Evolutionary conservation across 23 tunicate species (phyloP).

Genomic region (Ciona savignyi): DNA sequence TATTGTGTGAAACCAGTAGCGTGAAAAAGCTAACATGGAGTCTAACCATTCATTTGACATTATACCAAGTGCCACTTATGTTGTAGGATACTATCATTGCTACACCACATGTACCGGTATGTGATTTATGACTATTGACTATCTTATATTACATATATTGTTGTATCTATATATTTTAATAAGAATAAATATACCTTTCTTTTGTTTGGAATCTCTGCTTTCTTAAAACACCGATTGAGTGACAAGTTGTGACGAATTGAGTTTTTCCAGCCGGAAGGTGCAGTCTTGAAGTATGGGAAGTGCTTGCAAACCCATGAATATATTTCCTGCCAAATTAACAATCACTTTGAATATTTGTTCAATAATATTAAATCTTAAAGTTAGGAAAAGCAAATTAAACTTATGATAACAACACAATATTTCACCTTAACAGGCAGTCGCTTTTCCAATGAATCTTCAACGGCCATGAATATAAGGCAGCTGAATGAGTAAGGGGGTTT

Average conservation of each 20-base stretch:
- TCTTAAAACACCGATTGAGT: slow-evolving; percentile 74
- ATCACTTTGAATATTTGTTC: too few species aligned
- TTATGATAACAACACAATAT: too few species aligned
- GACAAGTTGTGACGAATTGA: slow-evolving; percentile 90
- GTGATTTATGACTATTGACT: too few species aligned
- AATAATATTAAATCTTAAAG: too few species aligned
- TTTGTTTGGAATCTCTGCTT: slow-evolving; percentile 34
- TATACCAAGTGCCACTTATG: too few species aligned
- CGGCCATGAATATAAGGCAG: slow-evolving; percentile 88
- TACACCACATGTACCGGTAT: too few species aligned
- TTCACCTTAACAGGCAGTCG: slow-evolving; percentile 86
- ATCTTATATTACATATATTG: too few species aligned
- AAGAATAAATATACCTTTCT: too few species aligned
- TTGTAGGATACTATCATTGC: too few species aligned
- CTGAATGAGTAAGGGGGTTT: slow-evolving; percentile 97
- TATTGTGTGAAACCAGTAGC: not conserved
- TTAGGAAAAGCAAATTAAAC: too few species aligned
- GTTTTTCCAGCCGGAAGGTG: slow-evolving; percentile 93
- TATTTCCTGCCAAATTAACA: slow-evolving; percentile 43
- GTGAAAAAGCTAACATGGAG: not conserved
- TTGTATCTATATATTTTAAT: too few species aligned
- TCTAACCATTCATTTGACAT: too few species aligned
- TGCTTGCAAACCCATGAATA: slow-evolving; percentile 90
- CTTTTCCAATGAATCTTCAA: slow-evolving; percentile 78
- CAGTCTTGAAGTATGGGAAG: slow-evolving; percentile 89